Evolutionary conservation across 2,888 invertebrate genomes (phyloP), one percentile per base, ranked within the genome.

Genomic region (Melikaiella ostensackeni): DNA sequence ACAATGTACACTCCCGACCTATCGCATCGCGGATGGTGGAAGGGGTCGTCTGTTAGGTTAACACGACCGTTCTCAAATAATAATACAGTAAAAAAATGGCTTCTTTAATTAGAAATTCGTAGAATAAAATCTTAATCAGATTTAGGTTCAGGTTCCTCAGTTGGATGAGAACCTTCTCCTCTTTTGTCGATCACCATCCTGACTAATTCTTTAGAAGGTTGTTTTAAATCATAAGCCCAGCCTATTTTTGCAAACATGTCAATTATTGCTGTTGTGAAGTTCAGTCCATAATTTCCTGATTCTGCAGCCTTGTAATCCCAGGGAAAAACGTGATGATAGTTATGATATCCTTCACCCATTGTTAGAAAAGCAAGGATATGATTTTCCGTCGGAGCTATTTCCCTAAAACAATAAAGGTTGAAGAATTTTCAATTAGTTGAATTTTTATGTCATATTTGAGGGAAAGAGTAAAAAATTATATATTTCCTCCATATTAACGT

Each of bases 291-390:
- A 50, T 91, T 86, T 19, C 96, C 96, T n/a, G 97, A 92, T 90
- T 98, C 98, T 8, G 97, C 95, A 35, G 98, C 96, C 88, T 97
- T 96, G 93, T 98, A 98, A 91, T 98, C 98, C 95, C 97, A 97
- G 0, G 98, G 98, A 91, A 98, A 98, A 0, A 96, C 95, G 92
- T 98, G 98, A 90, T 98, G 98, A 91, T 97, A 98, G 86, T 93
- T 93, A 87, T 93, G 93, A 91, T 92, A 93, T 5, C 93, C 93
- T 84, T 92, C 92, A 4, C 92, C 92, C 77, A 86, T 74, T 2
- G 90, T 82, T 1, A 85, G 4, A 2, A 93, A 91, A 79, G 86
- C 75, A 2, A 89, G 87, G 1, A 73, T 6, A 16, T n/a, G 42
- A 78, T 88, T 89, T 76, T 89, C 86, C 1, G 80, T 80, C 0